Evolutionary conservation across 2,113 vertebrate species (phyloP).

Genomic region (Trochalopteron elliotii): DNA sequence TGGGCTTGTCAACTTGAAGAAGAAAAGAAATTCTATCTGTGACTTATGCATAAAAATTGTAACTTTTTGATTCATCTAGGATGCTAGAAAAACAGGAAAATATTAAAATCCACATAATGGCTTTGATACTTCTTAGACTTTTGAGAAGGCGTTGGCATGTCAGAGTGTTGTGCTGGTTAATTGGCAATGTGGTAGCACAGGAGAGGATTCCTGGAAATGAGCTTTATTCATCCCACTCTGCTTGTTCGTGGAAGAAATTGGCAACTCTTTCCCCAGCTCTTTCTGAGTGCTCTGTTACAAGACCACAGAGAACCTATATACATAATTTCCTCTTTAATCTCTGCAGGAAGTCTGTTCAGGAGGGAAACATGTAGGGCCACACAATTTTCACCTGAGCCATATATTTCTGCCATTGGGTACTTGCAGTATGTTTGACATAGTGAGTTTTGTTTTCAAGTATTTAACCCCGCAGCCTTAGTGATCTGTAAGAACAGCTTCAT

Average conservation of each 20-base stretch:
- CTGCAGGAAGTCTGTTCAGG: background rate
- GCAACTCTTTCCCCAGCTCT: background rate
- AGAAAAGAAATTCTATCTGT: background rate
- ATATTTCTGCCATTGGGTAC: background rate
- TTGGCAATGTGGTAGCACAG: background rate
- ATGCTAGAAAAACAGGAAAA: background rate
- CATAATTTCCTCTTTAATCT: background rate
- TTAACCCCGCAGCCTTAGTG: accelerated
- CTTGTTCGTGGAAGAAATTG: background rate
- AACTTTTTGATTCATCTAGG: background rate
- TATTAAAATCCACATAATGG: background rate
- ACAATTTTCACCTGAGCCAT: background rate
- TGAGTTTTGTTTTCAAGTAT: background rate
- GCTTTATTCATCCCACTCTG: background rate
- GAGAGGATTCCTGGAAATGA: background rate
- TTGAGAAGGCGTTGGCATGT: background rate
- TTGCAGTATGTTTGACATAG: background rate
- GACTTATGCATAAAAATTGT: background rate
- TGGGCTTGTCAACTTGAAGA: background rate
- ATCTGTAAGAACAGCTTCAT: background rate
- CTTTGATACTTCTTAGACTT: background rate
- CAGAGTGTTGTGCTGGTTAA: background rate
- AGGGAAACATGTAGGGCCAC: background rate
- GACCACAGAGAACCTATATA: background rate
- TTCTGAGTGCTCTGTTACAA: background rate